These are phyloP conservation scores for Lepidochrysops patricia DNA, from an alignment of 2,888 invertebrate species.

Conservation along the genomic window DNA sequence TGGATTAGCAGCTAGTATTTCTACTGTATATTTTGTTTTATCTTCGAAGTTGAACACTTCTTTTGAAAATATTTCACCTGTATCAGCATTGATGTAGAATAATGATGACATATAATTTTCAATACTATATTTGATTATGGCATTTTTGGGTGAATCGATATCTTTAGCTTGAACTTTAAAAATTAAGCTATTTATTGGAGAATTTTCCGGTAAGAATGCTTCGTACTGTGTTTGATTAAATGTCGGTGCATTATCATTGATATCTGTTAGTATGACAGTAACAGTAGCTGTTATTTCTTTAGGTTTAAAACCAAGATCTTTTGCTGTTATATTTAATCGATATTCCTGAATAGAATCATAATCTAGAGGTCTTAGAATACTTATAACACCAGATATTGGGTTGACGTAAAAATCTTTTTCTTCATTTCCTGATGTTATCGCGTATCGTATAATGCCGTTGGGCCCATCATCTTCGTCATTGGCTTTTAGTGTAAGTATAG, in stretches of 20 bases:
- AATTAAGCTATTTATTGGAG: constrained; percentile 82
- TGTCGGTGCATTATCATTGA: constrained; percentile 93
- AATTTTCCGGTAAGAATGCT: constrained; percentile 88
- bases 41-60: constrained; percentile 92
- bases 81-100: constrained; percentile 84
- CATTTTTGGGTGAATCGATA: constrained; percentile 90
- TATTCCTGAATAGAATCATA: constrained; percentile 91
- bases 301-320: constrained; percentile 88
- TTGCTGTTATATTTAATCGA: constrained; percentile 88
- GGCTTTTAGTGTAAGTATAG: constrained; percentile 88
- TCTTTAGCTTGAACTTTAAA: constrained; percentile 86
- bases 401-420: constrained; percentile 87
- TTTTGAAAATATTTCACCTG: constrained; percentile 84
- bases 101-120: constrained; percentile 82
- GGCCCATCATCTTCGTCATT: constrained; percentile 90
- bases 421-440: constrained; percentile 88
- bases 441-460: constrained; percentile 90
- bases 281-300: constrained; percentile 85
- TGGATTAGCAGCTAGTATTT: constrained; percentile 90
- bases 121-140: constrained; percentile 88
- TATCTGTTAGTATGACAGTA: constrained; percentile 90
- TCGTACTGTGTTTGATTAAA: constrained; percentile 87
- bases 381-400: constrained; percentile 83
- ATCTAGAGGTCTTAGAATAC: constrained; percentile 86
- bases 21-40: constrained; percentile 80